Evolutionary conservation across 2,797 vertebrate species (phyloP), one percentile per base, ranked within the genome.

Genomic region (Tokudaia tokunoshimensis): DNA sequence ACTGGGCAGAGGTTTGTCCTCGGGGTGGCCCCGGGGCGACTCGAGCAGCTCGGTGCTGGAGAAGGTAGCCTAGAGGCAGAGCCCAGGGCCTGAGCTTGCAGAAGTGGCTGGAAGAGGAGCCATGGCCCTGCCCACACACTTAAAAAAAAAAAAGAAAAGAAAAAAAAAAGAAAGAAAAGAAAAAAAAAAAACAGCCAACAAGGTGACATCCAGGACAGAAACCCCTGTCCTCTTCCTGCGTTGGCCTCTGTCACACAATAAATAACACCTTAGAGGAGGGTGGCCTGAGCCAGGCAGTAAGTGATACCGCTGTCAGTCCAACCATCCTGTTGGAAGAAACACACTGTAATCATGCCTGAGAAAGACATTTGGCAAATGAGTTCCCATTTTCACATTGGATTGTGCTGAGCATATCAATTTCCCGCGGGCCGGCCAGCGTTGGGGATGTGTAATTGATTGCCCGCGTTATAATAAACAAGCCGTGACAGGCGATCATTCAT

Each of bases 401-500:
- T 98, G 98, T 98, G 98, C 98, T 72, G 97, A 98, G 98, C 98
- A 98, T 98, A 98, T 98, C 98, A 98, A 98, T 99, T 99, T 99
- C 98, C 99, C 99, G 99, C 93, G 98, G 99, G 99, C 98, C 98
- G 97, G 98, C 98, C 97, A 88, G 99, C 98, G 97, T 98, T 98
- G 99, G 98, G 98, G 99, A 97, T 99, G 99, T 99, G 99, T 99
- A 99, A 99, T 99, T 99, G 99, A 99, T 99, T 99, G 99, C 99
- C 99, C 99, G 99, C 99, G 99, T 99, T 99, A 99, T 99, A 99
- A 99, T 99, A 99, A 99, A 99, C 99, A 99, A 98, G 98, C 99
- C 98, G 98, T 99, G 99, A 99, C 99, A 99, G 99, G 97, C 97
- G 98, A 99, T 99, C 99, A 99, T 99, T 99, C 99, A 99, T 99